A percentile compares a stretch with the other conserved stretches of the same genome.
These are phyloP conservation scores for Morinoia aosen DNA, from an alignment of 2,888 invertebrate species.

Conservation along the genomic window DNA sequence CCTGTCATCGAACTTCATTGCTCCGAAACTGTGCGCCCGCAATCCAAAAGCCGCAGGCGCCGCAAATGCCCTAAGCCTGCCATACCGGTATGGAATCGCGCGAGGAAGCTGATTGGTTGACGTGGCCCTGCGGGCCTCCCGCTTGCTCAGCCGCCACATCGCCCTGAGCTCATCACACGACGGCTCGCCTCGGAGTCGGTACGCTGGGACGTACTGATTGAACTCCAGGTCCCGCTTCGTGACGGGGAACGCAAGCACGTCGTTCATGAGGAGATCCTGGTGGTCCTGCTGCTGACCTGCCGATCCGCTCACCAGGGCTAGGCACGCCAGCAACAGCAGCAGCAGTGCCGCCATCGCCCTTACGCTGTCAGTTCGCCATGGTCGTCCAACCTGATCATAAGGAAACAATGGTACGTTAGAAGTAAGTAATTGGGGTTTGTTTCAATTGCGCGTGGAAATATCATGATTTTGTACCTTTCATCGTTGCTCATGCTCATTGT, in stretches of 20 bases:
- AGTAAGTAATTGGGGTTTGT: too few species aligned
- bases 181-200: constrained; percentile 77
- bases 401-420: background rate
- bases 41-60: constrained; percentile 13
- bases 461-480: too few species aligned
- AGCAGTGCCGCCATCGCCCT: constrained; percentile 25
- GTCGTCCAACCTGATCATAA: background rate
- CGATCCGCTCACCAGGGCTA: background rate
- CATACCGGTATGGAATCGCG: constrained; percentile 59
- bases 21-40: constrained; percentile 53
- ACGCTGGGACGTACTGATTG: constrained; percentile 65
- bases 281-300: background rate
- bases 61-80: constrained; percentile 58
- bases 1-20: constrained; percentile 43
- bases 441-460: too few species aligned
- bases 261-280: constrained; percentile 34
- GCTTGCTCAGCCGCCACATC: constrained; percentile 92
- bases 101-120: constrained; percentile 88
- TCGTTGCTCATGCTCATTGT: too few species aligned
- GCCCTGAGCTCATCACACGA: constrained; percentile 88
- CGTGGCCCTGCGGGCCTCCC: constrained; percentile 88
- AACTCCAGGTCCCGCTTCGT: constrained; percentile 64
- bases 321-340: constrained; percentile 39
- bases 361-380: constrained; percentile 38
- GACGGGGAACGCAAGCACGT: background rate